Evolutionary conservation across 2,113 vertebrate species (phyloP).

Genomic region (Eurystomus gularis): DNA sequence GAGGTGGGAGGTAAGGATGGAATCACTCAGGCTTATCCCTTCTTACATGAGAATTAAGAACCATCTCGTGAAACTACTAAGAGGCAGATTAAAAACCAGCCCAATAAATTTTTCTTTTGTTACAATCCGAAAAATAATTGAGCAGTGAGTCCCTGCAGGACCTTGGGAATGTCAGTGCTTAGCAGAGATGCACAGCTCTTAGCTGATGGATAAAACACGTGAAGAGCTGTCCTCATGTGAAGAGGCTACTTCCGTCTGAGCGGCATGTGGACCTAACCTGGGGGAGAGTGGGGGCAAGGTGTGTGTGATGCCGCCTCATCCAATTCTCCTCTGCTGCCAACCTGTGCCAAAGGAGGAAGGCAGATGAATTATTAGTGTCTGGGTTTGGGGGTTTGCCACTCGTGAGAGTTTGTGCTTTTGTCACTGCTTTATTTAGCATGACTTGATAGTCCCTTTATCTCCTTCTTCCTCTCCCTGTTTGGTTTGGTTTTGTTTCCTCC

Average conservation of each 20-base stretch:
- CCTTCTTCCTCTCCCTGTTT: neutral
- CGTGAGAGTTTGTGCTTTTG: neutral
- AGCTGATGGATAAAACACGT: fast-evolving
- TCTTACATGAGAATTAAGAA: neutral
- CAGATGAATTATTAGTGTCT: neutral
- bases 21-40: neutral
- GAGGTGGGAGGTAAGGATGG: neutral
- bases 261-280: fast-evolving
- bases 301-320: neutral
- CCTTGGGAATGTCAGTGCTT: neutral
- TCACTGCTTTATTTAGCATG: fast-evolving
- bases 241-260: neutral
- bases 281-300: neutral
- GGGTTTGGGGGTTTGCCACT: neutral
- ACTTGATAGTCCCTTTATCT: neutral
- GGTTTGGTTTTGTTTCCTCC: neutral
- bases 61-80: neutral
- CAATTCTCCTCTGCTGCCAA: neutral
- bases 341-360: neutral
- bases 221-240: neutral
- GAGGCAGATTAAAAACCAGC: neutral
- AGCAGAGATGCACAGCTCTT: neutral
- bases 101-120: neutral
- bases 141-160: neutral
- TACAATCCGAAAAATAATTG: neutral